These are phyloP conservation scores for Matsumurasca onukii DNA, from an alignment of 1,140 invertebrate genomes.

Conservation along the genomic window DNA sequence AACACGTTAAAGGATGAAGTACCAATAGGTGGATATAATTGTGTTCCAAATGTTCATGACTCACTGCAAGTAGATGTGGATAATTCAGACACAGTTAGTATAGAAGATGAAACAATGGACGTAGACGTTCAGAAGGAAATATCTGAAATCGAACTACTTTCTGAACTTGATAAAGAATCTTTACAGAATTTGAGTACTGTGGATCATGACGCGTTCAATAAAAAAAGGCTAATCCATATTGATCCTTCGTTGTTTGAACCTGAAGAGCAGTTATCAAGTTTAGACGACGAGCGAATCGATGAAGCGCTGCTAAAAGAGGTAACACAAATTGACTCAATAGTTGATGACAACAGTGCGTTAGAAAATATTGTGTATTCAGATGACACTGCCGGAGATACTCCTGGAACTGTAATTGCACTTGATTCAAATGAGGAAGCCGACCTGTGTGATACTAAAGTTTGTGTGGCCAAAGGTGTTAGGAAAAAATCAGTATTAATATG, in stretches of 20 bases:
- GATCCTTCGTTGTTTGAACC: not conserved
- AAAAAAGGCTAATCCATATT: not conserved
- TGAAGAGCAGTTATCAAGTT: slow-evolving; percentile 2
- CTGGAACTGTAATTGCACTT: too few species aligned
- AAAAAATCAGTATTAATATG: too few species aligned
- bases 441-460: too few species aligned
- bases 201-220: not conserved
- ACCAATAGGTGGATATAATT: not conserved
- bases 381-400: too few species aligned
- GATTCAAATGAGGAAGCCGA: too few species aligned
- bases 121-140: slow-evolving; percentile 10
- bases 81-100: not conserved
- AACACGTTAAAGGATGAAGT: not conserved
- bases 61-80: not conserved
- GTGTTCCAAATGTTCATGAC: not conserved
- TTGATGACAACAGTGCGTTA: too few species aligned
- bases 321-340: too few species aligned
- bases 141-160: not conserved
- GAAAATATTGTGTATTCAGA: too few species aligned
- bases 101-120: slow-evolving; percentile 20
- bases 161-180: not conserved
- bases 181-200: not conserved
- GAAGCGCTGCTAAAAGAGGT: not conserved
- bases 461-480: too few species aligned
- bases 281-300: slow-evolving; percentile 3